phyloP scores from a whole-genome alignment of 2,888 invertebrate species.

The Malthinus seriepunctatus region DNA sequence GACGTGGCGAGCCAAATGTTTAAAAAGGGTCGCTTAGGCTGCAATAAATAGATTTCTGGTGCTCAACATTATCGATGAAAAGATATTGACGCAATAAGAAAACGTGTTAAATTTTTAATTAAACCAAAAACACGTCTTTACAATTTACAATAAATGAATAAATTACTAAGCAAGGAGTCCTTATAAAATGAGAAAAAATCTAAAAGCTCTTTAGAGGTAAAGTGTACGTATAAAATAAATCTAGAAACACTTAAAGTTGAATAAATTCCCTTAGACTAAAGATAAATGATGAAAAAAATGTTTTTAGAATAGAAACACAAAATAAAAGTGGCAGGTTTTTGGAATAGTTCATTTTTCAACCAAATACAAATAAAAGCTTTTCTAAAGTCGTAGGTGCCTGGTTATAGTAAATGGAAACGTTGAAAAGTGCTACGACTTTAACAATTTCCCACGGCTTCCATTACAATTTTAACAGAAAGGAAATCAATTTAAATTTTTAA shows the following conservation, averaged over 20 bases:
- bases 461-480: constrained; percentile 20
- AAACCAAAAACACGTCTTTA: too few relatives aligned
- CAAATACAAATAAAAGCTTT: constrained; percentile 21
- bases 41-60: too few relatives aligned
- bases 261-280: constrained; percentile 13
- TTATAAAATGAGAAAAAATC: too few relatives aligned
- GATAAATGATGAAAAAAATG: constrained; percentile 22
- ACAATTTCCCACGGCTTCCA: constrained; percentile 21
- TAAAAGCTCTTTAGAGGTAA: not conserved
- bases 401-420: constrained; percentile 14
- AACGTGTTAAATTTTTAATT: too few relatives aligned
- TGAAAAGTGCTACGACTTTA: constrained; percentile 5
- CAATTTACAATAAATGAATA: too few relatives aligned
- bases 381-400: constrained; percentile 12
- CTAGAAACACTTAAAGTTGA: constrained; percentile 21
- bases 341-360: constrained; percentile 42
- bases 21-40: too few relatives aligned
- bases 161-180: too few relatives aligned
- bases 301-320: constrained; percentile 35
- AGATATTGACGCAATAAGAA: too few relatives aligned
- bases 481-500: too few relatives aligned
- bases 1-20: too few relatives aligned
- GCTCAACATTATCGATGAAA: too few relatives aligned
- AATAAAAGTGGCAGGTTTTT: constrained; percentile 40
- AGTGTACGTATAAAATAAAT: constrained; percentile 16